Evolutionary conservation across 2,888 invertebrate genomes (phyloP).

Genomic region (Nomada lathburiana): DNA sequence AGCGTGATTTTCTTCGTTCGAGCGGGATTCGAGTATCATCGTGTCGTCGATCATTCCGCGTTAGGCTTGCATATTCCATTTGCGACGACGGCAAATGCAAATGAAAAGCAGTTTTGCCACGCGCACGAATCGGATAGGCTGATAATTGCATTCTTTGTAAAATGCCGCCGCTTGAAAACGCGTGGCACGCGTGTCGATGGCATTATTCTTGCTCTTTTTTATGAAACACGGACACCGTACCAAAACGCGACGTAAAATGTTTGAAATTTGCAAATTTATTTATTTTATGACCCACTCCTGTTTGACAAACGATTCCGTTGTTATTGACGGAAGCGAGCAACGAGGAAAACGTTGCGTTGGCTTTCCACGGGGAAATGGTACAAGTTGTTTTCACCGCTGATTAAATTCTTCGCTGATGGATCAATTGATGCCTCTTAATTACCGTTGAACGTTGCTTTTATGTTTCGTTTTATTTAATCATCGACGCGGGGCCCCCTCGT

Average conservation of each 20-base stretch:
- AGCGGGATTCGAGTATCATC: not conserved
- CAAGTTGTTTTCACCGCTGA: conserved; percentile 74
- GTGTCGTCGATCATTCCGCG: too few relatives aligned
- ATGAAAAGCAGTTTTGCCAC: not conserved
- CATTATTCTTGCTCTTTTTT: not conserved
- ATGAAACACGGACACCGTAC: too few relatives aligned
- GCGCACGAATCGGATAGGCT: too few relatives aligned
- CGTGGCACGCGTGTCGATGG: not conserved
- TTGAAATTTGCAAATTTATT: conserved; percentile 29
- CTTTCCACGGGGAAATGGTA: conserved; percentile 46
- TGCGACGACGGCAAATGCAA: not conserved
- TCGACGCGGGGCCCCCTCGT: too few relatives aligned
- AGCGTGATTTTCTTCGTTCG: not conserved
- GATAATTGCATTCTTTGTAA: too few relatives aligned
- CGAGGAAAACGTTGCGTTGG: conserved; percentile 1
- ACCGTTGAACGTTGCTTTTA: conserved; percentile 38
- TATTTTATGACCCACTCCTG: conserved; percentile 26
- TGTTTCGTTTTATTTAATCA: not conserved
- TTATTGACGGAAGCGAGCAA: not conserved
- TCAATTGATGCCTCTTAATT: conserved; percentile 81
- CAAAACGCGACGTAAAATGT: not conserved
- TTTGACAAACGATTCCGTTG: conserved; percentile 26
- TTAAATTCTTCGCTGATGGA: conserved; percentile 74
- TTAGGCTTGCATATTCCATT: not conserved
- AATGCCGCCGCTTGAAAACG: not conserved